Percentiles rank a stretch among this genome's conserved stretches.
These are phyloP conservation scores for Sebastes baramenuke DNA, from an alignment of 2,797 vertebrate species.

Conservation along the genomic window DNA sequence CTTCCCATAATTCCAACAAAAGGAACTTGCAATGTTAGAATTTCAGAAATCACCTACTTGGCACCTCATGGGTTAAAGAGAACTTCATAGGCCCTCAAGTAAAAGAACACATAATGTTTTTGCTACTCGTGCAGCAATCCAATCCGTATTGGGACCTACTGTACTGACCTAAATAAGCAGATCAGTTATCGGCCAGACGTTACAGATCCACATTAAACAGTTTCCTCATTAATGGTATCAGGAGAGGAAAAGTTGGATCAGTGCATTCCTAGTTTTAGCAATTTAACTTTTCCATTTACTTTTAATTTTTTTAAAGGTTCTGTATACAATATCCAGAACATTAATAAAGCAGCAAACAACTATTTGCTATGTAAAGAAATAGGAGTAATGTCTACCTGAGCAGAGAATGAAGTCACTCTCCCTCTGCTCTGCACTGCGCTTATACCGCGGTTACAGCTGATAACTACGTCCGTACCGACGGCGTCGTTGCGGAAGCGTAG, in stretches of 20 bases:
- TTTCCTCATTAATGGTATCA: background rate
- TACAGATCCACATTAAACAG: background rate
- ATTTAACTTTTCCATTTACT: background rate
- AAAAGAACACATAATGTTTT: background rate
- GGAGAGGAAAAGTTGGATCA: background rate
- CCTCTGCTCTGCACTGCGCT: too few relatives aligned
- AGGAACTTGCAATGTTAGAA: background rate
- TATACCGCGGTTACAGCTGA: too few relatives aligned
- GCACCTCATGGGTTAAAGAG: background rate
- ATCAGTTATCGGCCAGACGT: background rate
- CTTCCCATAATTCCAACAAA: background rate
- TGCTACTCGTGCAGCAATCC: background rate
- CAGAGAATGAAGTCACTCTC: background rate
- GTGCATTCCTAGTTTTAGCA: background rate
- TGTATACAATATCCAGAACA: background rate
- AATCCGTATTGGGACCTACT: background rate
- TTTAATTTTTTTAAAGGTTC: background rate
- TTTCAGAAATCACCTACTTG: background rate
- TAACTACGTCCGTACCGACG: too few relatives aligned
- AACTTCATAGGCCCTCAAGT: background rate
- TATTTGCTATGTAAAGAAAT: background rate
- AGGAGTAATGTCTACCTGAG: background rate
- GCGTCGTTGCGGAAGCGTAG: too few relatives aligned
- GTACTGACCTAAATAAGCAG: background rate
- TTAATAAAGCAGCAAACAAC: background rate